These are phyloP conservation scores for Eidolon dupreanum DNA, from an alignment of 2,797 vertebrate genomes.

Conservation along the genomic window DNA sequence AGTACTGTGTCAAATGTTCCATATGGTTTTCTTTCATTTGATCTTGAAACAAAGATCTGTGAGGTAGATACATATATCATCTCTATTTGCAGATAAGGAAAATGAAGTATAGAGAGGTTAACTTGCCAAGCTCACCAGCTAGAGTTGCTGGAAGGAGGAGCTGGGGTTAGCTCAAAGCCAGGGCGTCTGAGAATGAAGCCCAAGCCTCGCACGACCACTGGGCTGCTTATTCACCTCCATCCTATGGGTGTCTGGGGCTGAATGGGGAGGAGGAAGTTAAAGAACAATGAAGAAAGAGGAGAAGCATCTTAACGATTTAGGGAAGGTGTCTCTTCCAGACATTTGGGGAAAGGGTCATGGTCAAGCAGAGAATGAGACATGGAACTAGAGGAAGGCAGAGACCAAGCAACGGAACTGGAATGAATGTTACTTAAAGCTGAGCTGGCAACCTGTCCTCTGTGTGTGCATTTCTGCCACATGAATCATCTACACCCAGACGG, in stretches of 20 bases:
- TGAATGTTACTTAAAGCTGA: neutral
- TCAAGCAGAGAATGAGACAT: conserved; percentile 7
- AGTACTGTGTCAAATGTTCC: neutral
- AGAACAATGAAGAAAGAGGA: neutral
- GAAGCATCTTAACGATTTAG: neutral
- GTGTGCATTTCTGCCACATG: neutral
- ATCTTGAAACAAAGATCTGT: neutral
- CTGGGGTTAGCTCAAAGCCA: neutral
- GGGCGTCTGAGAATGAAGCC: neutral
- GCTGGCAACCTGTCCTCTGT: neutral
- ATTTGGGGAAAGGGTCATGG: neutral
- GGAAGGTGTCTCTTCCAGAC: neutral
- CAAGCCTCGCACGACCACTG: neutral
- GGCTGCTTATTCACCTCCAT: neutral
- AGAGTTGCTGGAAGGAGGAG: neutral
- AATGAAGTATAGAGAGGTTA: neutral
- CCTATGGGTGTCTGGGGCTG: neutral
- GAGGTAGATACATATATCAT: neutral
- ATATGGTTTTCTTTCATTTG: neutral
- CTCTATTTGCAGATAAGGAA: neutral
- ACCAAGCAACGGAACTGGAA: neutral
- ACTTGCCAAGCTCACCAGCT: neutral
- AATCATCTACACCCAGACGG: neutral
- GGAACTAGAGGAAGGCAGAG: neutral
- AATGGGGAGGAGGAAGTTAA: neutral